phyloP scores from a whole-genome alignment of 2,113 vertebrate species.

The Taurulus bubalis region DNA sequence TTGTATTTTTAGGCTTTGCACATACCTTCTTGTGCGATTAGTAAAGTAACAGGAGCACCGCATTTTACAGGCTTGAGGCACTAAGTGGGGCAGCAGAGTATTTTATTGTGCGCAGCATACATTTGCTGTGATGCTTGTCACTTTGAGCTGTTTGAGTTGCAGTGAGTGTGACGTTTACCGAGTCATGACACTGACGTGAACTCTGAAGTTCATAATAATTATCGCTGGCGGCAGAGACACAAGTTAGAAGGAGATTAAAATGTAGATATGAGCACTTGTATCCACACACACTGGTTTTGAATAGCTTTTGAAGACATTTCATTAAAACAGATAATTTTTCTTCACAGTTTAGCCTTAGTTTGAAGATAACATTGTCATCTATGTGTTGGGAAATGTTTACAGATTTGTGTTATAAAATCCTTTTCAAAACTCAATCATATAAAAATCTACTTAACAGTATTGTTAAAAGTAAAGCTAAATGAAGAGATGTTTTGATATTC shows the following conservation, averaged over 20 bases:
- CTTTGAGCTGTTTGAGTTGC: slow-evolving; percentile 38
- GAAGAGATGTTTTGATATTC: neutral
- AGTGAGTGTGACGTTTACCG: neutral
- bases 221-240: neutral
- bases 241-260: neutral
- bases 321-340: neutral
- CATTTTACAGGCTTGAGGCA: slow-evolving; percentile 17
- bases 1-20: slow-evolving; percentile 26
- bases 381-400: neutral
- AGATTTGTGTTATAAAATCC: neutral
- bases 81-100: neutral
- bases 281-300: neutral
- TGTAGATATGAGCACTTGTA: neutral
- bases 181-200: slow-evolving; percentile 37
- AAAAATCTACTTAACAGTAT: neutral
- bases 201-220: slow-evolving; percentile 18
- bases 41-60: slow-evolving; percentile 37
- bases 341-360: neutral
- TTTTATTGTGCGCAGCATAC: slow-evolving; percentile 20
- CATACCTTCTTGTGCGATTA: slow-evolving; percentile 30
- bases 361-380: neutral
- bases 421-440: neutral
- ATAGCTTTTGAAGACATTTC: neutral
- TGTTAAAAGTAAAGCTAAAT: neutral
- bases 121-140: slow-evolving; percentile 25